Evolutionary conservation across 1,140 invertebrate species (phyloP).

Genomic region (Drosophila novamexicana): DNA sequence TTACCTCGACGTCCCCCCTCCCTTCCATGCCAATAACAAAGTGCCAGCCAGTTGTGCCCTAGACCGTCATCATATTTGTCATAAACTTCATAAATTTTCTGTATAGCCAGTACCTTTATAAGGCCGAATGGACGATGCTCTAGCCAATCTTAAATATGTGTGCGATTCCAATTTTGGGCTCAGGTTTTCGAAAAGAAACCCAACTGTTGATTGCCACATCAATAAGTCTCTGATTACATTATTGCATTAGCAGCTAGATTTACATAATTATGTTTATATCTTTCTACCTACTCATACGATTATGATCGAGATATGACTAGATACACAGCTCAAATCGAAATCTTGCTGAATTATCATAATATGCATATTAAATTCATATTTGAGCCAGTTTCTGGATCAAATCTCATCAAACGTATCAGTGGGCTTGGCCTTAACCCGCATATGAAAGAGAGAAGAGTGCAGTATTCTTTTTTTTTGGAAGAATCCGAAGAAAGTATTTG

Average conservation of each 20-base stretch:
- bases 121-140: constrained; percentile 1
- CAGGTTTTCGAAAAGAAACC: constrained; percentile 49
- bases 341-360: constrained; percentile 45
- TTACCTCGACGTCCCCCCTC: neutral
- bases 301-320: constrained; percentile 22
- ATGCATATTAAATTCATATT: constrained; percentile 37
- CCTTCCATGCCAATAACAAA: constrained; percentile 28
- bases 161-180: constrained; percentile 32
- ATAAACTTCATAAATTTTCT: constrained; percentile 74
- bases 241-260: constrained; percentile 68
- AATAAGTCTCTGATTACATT: constrained; percentile 66
- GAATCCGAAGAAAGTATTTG: constrained; percentile 4
- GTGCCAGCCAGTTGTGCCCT: constrained; percentile 59
- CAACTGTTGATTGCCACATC: constrained; percentile 41
- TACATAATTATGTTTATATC: constrained; percentile 77
- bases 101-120: constrained; percentile 23
- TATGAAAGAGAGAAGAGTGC: neutral
- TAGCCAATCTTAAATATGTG: constrained; percentile 14
- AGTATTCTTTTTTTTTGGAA: neutral
- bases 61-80: constrained; percentile 80
- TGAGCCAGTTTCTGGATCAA: constrained; percentile 47
- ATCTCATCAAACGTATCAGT: constrained; percentile 31
- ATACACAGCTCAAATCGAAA: constrained; percentile 15
- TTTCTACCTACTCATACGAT: constrained; percentile 9
- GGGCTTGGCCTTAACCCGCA: no score